These are phyloP conservation scores for Andrena flavipes DNA, from an alignment of 2,888 invertebrate species.

Conservation along the genomic window DNA sequence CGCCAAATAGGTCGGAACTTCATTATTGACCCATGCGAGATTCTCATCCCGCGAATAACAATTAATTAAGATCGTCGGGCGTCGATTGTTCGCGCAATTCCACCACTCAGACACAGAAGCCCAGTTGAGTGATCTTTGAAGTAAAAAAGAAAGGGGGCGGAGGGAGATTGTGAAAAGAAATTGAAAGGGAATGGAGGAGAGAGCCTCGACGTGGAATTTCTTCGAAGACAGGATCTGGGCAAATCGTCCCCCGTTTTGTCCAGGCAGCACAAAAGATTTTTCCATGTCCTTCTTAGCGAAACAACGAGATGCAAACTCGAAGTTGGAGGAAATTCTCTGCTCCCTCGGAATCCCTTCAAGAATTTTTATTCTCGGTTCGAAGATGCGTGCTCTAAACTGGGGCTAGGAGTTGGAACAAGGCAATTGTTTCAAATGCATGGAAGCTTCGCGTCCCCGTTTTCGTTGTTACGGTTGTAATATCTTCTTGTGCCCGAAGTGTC, in stretches of 20 bases:
- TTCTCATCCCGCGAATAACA: not conserved
- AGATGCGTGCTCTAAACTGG: conserved; percentile 17
- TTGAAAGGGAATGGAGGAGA: not conserved
- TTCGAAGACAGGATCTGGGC: not conserved
- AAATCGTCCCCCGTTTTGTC: conserved; percentile 1
- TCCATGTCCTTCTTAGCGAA: not conserved
- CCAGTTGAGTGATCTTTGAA: not conserved
- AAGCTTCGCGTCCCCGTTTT: not conserved
- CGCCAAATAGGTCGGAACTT: too few relatives aligned
- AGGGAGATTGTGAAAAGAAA: not conserved
- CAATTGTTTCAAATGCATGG: conserved; percentile 37
- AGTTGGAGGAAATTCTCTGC: conserved; percentile 4
- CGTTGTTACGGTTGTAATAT: not conserved
- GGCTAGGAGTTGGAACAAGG: not conserved
- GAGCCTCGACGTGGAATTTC: not conserved
- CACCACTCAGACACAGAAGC: not conserved
- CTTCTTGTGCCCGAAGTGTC: not conserved
- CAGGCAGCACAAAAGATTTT: not conserved
- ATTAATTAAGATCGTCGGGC: conserved; percentile 11
- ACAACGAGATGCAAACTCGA: not conserved
- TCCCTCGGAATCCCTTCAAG: not conserved
- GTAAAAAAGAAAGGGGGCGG: not conserved
- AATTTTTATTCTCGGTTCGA: conserved; percentile 10
- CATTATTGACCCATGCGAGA: not conserved
- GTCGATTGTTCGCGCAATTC: not conserved